phyloP scores from a whole-genome alignment of 2,797 vertebrate genomes.

The Xenops minutus region DNA sequence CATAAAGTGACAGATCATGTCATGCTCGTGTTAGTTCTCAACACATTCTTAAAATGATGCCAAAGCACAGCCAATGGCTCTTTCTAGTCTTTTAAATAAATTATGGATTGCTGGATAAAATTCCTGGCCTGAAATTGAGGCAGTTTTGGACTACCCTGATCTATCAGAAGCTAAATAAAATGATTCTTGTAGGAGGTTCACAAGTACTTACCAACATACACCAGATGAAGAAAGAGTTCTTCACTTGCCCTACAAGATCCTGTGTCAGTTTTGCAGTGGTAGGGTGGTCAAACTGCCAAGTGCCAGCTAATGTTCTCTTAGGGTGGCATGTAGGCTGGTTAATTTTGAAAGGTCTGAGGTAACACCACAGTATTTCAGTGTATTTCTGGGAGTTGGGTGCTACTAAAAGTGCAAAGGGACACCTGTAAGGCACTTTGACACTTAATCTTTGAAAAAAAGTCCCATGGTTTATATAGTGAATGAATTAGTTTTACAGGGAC shows the following conservation, averaged over 20 bases:
- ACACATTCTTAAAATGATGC: not conserved
- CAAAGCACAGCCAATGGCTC: not conserved
- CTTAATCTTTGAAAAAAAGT: not conserved
- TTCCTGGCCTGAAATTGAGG: not conserved
- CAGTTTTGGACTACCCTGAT: not conserved
- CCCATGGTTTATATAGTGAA: not conserved
- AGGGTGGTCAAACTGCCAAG: not conserved
- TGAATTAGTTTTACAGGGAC: not conserved
- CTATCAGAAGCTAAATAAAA: not conserved
- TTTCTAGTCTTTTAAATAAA: not conserved
- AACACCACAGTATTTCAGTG: not conserved
- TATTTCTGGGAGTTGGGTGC: not conserved
- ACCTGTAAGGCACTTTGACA: not conserved
- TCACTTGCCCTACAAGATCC: not conserved
- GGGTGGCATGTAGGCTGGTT: not conserved
- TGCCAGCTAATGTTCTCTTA: fast-evolving
- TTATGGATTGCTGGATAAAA: not conserved
- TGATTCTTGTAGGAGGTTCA: not conserved
- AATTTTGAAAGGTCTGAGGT: not conserved
- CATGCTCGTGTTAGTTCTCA: not conserved
- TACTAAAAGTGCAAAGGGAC: not conserved
- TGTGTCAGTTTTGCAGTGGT: not conserved
- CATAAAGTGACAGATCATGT: not conserved
- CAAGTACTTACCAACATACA: not conserved
- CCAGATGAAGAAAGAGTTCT: not conserved